Percentiles rank a stretch among this genome's conserved stretches.
These are phyloP conservation scores for Macropus fuliginosus DNA, from an alignment of 2,797 vertebrate species.

Conservation along the genomic window DNA sequence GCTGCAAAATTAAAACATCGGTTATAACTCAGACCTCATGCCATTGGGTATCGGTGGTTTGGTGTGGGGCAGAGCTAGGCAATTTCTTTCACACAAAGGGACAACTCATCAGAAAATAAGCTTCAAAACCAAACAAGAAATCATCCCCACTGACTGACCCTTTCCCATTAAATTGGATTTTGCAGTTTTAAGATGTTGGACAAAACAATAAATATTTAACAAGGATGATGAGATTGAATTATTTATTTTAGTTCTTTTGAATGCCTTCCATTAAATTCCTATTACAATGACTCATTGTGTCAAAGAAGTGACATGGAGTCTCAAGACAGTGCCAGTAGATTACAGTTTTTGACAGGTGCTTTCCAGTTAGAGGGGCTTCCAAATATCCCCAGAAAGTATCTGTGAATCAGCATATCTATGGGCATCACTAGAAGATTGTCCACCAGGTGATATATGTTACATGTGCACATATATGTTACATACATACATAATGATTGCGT, in stretches of 20 bases:
- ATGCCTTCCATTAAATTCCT: slow-evolving; percentile 38
- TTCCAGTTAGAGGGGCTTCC: too few species aligned
- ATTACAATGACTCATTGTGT: too few species aligned
- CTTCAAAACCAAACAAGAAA: slow-evolving; percentile 69
- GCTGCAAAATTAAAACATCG: slow-evolving; percentile 69
- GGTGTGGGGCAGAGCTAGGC: slow-evolving; percentile 70
- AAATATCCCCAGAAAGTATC: too few species aligned
- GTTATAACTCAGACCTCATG: slow-evolving; percentile 63
- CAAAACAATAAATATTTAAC: slow-evolving; percentile 75
- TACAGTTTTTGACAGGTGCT: too few species aligned
- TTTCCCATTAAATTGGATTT: slow-evolving; percentile 64
- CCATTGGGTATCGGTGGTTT: slow-evolving; percentile 48
- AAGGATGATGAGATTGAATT: slow-evolving; percentile 63
- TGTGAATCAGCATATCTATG: too few species aligned
- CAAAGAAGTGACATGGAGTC: too few species aligned
- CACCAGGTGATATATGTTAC: too few species aligned
- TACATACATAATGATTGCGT: too few species aligned
- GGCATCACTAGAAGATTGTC: too few species aligned
- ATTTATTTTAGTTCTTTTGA: slow-evolving; percentile 76
- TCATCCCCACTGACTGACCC: slow-evolving; percentile 32
- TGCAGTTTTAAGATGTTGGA: slow-evolving; percentile 57
- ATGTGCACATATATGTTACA: too few species aligned
- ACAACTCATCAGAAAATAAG: slow-evolving; percentile 68
- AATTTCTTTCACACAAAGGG: slow-evolving; percentile 61
- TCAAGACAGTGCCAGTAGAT: too few species aligned